phyloP scores from a whole-genome alignment of 1,140 invertebrate species.

The Callitettix versicolor region DNA sequence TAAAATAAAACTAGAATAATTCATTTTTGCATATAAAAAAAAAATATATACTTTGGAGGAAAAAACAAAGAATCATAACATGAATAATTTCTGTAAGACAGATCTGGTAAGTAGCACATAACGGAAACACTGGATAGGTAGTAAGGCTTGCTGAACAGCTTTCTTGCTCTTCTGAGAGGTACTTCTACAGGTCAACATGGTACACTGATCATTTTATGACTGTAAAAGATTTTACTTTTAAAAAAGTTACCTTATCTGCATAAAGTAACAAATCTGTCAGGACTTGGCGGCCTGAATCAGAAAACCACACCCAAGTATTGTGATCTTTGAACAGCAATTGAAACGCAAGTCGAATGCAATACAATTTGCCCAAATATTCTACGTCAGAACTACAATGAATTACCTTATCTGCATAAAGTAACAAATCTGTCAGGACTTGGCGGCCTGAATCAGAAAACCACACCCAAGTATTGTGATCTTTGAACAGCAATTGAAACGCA shows the following conservation, averaged over 20 bases:
- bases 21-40: too few species aligned
- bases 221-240: too few species aligned
- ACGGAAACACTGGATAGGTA: too few species aligned
- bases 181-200: too few species aligned
- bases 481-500: constrained; percentile 74
- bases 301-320: constrained; percentile 68
- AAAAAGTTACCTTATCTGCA: constrained; percentile 63
- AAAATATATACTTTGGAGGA: too few species aligned
- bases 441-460: constrained; percentile 83
- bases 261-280: constrained; percentile 78
- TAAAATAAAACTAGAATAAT: too few species aligned
- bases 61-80: too few species aligned
- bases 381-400: constrained; percentile 74
- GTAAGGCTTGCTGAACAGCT: too few species aligned
- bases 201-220: too few species aligned
- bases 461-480: constrained; percentile 52
- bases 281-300: constrained; percentile 75
- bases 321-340: constrained; percentile 65
- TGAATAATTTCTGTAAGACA: too few species aligned
- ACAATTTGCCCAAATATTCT: constrained; percentile 90
- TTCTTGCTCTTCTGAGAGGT: too few species aligned
- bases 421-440: constrained; percentile 76
- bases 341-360: constrained; percentile 80
- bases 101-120: too few species aligned
- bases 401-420: constrained; percentile 80